phyloP scores from a whole-genome alignment of 2,113 vertebrate species.

The Apodemus speciosus region DNA sequence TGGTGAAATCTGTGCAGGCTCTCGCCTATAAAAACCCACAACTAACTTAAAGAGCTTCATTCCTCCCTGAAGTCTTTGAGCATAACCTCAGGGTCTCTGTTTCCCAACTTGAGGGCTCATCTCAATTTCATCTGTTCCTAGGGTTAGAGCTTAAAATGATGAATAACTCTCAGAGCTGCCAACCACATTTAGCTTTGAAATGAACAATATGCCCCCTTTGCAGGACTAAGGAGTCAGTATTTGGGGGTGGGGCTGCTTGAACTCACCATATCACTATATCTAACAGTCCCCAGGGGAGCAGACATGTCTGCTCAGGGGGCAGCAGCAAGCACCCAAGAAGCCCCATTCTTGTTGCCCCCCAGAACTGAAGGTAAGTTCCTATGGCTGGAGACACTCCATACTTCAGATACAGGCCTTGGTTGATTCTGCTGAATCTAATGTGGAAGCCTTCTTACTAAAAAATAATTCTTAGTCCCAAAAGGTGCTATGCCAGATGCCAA shows the following conservation, averaged over 20 bases:
- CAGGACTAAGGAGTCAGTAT: background rate
- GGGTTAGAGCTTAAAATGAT: background rate
- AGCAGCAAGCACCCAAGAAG: too few relatives aligned
- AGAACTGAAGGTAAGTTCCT: background rate
- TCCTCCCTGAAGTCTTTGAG: background rate
- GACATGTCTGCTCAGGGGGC: background rate
- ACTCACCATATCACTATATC: background rate
- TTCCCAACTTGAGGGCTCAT: background rate
- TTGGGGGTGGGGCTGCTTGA: background rate
- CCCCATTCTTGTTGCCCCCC: background rate
- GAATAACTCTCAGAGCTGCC: background rate
- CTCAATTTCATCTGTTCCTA: background rate
- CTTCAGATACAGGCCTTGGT: background rate
- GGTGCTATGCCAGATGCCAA: background rate
- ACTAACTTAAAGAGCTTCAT: background rate
- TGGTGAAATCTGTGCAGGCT: background rate
- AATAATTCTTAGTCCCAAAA: background rate
- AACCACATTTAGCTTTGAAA: background rate
- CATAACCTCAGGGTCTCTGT: background rate
- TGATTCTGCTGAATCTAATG: background rate
- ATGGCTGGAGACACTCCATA: background rate
- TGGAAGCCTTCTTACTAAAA: background rate
- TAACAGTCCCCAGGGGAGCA: background rate
- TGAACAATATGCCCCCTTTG: background rate
- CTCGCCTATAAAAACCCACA: constrained; percentile 1